Percentiles rank a stretch among this genome's conserved stretches.
Evolutionary conservation across 1,140 invertebrate genomes (phyloP).

Genomic region (Aporrectodea caliginosa): DNA sequence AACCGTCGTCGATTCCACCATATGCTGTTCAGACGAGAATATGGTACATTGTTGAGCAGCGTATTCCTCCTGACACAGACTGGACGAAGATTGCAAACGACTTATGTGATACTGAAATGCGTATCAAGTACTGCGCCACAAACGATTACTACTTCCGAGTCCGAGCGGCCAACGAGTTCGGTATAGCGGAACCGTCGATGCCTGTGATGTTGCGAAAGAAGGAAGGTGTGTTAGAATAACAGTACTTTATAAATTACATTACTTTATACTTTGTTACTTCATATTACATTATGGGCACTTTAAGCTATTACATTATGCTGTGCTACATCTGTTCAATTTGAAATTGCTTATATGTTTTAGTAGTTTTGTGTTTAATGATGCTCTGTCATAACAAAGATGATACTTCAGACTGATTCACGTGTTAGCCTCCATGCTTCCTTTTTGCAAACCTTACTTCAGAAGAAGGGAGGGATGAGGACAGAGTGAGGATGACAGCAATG

Average conservation of each 20-base stretch:
- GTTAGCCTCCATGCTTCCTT: too few relatives aligned
- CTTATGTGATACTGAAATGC: slow-evolving; percentile 23
- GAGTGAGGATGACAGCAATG: too few relatives aligned
- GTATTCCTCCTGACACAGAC: slow-evolving; percentile 25
- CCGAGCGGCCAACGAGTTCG: slow-evolving; percentile 84
- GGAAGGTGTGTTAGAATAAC: too few relatives aligned
- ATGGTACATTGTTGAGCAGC: slow-evolving; percentile 31
- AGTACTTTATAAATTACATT: too few relatives aligned
- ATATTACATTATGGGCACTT: too few relatives aligned
- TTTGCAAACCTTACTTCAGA: too few relatives aligned
- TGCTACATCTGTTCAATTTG: background rate
- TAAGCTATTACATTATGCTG: background rate
- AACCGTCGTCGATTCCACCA: slow-evolving; percentile 22
- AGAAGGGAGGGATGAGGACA: too few relatives aligned
- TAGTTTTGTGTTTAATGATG: too few relatives aligned
- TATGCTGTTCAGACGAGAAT: slow-evolving; percentile 33
- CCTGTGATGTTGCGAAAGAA: slow-evolving; percentile 40
- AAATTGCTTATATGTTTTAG: too few relatives aligned
- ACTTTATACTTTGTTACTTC: too few relatives aligned
- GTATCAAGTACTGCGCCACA: slow-evolving; percentile 83
- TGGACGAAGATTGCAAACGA: slow-evolving; percentile 27
- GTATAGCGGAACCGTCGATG: slow-evolving; percentile 45
- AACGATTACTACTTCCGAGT: slow-evolving; percentile 88
- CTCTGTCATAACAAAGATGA: too few relatives aligned
- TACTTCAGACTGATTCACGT: too few relatives aligned